phyloP scores from a whole-genome alignment of 92 coral and sea anemone species.

The Palythoa heliodiscus region DNA sequence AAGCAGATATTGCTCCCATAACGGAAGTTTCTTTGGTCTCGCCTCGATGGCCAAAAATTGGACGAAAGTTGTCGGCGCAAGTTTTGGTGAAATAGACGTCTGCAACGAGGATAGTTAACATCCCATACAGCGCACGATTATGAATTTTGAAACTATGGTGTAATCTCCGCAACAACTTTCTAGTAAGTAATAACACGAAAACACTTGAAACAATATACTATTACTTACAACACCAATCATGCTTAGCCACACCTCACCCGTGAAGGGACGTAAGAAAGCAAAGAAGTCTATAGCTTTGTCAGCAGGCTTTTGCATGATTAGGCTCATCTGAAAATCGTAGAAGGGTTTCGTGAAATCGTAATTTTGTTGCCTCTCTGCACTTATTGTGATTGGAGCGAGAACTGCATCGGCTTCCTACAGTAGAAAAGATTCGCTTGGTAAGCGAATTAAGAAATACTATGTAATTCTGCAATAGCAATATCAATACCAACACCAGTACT shows the following conservation, averaged over 20 bases:
- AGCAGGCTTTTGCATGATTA: conserved; percentile 81
- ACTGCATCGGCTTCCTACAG: conserved; percentile 84
- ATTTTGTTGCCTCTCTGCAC: conserved; percentile 72
- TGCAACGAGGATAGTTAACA: no score
- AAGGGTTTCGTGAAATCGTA: conserved; percentile 97
- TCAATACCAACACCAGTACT: no score
- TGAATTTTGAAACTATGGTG: no score
- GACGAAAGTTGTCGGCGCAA: no score
- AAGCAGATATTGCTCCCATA: no score
- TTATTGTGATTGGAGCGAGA: conserved; percentile 91
- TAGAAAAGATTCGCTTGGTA: neutral
- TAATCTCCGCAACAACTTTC: neutral
- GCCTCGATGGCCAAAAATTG: no score
- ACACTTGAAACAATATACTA: neutral
- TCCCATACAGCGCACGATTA: no score
- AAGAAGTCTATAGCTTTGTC: conserved; percentile 72
- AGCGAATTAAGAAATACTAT: neutral
- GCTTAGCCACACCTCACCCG: conserved; percentile 81
- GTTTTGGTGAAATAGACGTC: no score
- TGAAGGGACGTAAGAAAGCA: conserved; percentile 91
- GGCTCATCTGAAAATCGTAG: conserved; percentile 90
- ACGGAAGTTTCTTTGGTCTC: no score
- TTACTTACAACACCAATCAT: conserved; percentile 85
- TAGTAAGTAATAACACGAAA: neutral
- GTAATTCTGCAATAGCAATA: neutral